Evolutionary conservation across 2,113 vertebrate genomes (phyloP).

Genomic region (Catagonus wagneri): DNA sequence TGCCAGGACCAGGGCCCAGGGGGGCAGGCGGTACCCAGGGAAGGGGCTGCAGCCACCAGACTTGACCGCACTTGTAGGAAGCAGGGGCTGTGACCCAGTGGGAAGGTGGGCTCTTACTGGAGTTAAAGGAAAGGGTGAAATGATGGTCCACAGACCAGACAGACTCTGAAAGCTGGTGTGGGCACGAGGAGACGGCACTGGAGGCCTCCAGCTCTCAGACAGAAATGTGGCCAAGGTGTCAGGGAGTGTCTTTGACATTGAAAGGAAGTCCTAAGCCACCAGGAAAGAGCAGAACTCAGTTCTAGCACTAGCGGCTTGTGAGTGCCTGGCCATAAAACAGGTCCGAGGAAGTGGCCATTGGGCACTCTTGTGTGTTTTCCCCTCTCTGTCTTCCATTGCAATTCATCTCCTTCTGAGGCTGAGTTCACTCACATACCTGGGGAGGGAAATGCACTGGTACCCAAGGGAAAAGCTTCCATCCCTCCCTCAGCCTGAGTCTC

Average conservation of each 20-base stretch:
- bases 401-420: not conserved
- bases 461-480: not conserved
- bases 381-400: not conserved
- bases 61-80: fast-evolving
- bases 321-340: not conserved
- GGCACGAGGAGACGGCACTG: fast-evolving
- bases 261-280: not conserved
- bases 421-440: not conserved
- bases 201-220: not conserved
- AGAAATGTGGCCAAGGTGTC: not conserved
- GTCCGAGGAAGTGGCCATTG: not conserved
- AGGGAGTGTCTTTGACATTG: not conserved
- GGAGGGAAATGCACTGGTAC: not conserved
- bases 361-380: not conserved
- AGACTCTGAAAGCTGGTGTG: not conserved
- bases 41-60: fast-evolving
- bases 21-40: not conserved
- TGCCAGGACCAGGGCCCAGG: not conserved
- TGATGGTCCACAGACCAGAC: too few relatives aligned
- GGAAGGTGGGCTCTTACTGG: not conserved
- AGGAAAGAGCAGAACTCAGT: not conserved
- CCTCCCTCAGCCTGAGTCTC: not conserved
- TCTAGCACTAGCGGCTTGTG: too few relatives aligned
- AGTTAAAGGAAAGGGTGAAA: not conserved
- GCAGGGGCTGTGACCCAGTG: not conserved